Evolutionary conservation across 2,888 invertebrate species (phyloP).

Genomic region (Xestia xanthographa): DNA sequence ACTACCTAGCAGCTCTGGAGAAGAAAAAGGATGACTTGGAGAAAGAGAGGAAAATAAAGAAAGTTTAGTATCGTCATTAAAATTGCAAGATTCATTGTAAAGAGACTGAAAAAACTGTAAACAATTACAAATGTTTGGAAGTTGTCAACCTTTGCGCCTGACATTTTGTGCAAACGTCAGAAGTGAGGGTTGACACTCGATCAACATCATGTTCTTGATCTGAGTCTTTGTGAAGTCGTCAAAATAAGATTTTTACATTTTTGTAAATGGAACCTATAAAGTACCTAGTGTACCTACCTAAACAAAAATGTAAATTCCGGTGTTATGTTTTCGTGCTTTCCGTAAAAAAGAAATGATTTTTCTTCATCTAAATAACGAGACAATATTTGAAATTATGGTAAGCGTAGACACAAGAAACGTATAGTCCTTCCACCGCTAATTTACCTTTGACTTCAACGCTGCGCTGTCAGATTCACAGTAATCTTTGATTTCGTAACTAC

Average conservation of each 20-base stretch:
- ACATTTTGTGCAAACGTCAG: background rate
- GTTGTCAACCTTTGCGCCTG: background rate
- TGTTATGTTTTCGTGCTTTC: conserved; percentile 20
- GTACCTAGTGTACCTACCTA: background rate
- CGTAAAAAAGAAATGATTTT: conserved; percentile 5
- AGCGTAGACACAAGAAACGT: conserved; percentile 19
- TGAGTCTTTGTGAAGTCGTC: conserved; percentile 42
- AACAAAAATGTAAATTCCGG: conserved; percentile 21
- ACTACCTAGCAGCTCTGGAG: conserved; percentile 81
- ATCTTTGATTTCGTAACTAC: background rate
- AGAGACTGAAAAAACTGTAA: conserved; percentile 5
- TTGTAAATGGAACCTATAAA: conserved; percentile 21
- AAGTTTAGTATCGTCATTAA: conserved; percentile 25
- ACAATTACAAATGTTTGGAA: background rate
- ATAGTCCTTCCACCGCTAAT: background rate
- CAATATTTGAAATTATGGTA: conserved; percentile 30
- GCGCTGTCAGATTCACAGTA: background rate
- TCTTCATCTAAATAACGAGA: conserved; percentile 5
- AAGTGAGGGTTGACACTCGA: background rate
- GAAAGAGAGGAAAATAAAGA: conserved; percentile 76
- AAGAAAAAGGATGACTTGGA: conserved; percentile 74
- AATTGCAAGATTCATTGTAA: conserved; percentile 23
- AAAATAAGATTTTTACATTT: conserved; percentile 13
- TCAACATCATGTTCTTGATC: conserved; percentile 1
- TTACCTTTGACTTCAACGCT: background rate